phyloP scores from a whole-genome alignment of 1,140 invertebrate species.

The Helicoverpa armigera region DNA sequence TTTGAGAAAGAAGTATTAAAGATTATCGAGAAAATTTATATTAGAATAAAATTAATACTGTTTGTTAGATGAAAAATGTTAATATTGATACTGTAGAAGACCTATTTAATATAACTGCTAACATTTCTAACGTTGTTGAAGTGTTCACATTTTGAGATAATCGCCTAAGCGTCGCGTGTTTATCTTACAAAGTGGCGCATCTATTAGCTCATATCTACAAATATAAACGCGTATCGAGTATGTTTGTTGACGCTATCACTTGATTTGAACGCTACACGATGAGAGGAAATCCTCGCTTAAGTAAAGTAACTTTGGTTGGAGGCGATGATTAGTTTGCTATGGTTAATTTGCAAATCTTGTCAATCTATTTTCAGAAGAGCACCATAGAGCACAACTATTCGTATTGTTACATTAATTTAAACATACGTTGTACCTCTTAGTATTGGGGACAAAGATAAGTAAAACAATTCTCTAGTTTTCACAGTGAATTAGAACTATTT shows the following conservation, averaged over 20 bases:
- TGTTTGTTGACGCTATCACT: conserved; percentile 38
- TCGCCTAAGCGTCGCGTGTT: conserved; percentile 52
- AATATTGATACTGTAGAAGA: neutral
- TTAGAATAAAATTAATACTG: neutral
- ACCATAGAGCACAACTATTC: no score
- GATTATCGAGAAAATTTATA: neutral
- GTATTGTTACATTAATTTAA: no score
- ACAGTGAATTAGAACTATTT: neutral
- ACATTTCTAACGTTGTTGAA: conserved; percentile 51
- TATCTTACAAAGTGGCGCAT: conserved; percentile 62
- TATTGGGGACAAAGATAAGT: neutral
- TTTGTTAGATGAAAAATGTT: neutral
- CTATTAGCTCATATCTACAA: conserved; percentile 48
- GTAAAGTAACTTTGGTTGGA: neutral
- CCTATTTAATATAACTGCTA: conserved; percentile 21
- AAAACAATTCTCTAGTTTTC: conserved; percentile 12
- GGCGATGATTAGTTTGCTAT: neutral
- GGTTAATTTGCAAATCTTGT: no score
- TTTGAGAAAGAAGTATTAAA: conserved; percentile 8
- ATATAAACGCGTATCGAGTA: conserved; percentile 2
- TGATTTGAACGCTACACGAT: conserved; percentile 17
- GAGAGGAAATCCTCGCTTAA: neutral
- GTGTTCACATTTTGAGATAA: conserved; percentile 57
- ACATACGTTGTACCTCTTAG: neutral
- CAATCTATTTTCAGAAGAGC: no score